Conservation (phyloP, 2,113 vertebrate genomes). For the Sinocyclocheilus anshuiensis region DNA sequence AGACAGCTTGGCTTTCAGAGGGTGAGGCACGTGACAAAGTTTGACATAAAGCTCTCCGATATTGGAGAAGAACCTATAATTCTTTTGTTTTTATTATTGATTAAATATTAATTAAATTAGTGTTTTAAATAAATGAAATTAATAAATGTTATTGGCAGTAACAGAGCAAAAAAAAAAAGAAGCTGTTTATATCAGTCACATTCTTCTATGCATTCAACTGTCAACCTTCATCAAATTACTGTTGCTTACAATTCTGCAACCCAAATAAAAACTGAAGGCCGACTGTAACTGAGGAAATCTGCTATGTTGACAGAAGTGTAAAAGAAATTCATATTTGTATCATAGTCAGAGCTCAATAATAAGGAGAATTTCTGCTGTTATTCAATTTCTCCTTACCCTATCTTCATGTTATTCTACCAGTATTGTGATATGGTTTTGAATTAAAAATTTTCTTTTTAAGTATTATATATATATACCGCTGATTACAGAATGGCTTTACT, state of each 20-base stretch:
- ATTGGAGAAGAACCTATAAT: background rate
- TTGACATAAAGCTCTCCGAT: background rate
- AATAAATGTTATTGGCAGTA: background rate
- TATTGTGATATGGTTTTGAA: background rate
- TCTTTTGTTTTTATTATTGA: background rate
- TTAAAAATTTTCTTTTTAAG: no score
- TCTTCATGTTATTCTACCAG: background rate
- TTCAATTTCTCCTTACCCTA: background rate
- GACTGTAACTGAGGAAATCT: background rate
- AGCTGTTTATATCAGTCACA: background rate
- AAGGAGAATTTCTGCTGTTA: background rate
- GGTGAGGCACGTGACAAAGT: background rate
- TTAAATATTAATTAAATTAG: background rate
- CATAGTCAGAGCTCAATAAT: background rate
- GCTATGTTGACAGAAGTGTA: background rate
- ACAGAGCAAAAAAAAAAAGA: background rate
- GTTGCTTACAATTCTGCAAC: background rate
- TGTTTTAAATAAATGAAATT: background rate
- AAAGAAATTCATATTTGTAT: background rate
- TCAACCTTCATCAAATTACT: background rate
- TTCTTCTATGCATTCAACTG: slow-evolving; percentile 13
- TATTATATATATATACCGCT: background rate
- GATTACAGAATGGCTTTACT: no score
- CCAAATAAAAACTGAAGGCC: background rate
- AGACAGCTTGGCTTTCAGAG: slow-evolving; percentile 5